These are phyloP conservation scores for Crotalus viridis DNA, from an alignment of 2,113 vertebrate genomes.

Conservation along the genomic window DNA sequence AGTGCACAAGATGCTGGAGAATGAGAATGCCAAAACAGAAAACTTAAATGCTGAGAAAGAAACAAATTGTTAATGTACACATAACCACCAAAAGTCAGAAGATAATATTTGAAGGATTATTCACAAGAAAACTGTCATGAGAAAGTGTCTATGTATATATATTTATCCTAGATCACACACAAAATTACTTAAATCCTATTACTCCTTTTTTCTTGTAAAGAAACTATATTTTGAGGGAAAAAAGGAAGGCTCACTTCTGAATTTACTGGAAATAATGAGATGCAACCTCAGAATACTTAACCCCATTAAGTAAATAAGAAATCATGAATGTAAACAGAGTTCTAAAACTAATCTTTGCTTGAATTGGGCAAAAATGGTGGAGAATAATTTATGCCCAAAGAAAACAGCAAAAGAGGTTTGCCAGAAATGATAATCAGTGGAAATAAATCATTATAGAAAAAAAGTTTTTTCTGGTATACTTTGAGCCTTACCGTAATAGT, in stretches of 20 bases:
- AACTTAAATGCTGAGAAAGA: neutral
- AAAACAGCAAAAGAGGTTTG: neutral
- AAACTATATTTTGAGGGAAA: neutral
- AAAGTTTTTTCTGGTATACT: accelerated
- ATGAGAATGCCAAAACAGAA: neutral
- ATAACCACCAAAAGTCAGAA: neutral
- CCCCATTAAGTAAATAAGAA: neutral
- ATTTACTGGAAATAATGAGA: neutral
- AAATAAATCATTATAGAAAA: neutral
- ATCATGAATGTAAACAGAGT: neutral
- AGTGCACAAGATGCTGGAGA: neutral
- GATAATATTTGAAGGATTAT: neutral
- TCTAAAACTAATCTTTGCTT: neutral
- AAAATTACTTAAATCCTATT: neutral
- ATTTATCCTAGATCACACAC: neutral
- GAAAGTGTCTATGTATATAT: neutral
- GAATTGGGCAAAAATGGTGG: neutral
- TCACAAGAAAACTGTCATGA: neutral
- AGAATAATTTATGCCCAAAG: neutral
- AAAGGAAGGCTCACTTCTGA: neutral
- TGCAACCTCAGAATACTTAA: neutral
- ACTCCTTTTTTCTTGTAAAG: neutral
- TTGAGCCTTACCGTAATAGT: neutral
- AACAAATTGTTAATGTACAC: neutral
- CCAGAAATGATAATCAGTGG: neutral